Conservation (phyloP, 2,888 invertebrate species). For the Argyra leucocephala region DNA sequence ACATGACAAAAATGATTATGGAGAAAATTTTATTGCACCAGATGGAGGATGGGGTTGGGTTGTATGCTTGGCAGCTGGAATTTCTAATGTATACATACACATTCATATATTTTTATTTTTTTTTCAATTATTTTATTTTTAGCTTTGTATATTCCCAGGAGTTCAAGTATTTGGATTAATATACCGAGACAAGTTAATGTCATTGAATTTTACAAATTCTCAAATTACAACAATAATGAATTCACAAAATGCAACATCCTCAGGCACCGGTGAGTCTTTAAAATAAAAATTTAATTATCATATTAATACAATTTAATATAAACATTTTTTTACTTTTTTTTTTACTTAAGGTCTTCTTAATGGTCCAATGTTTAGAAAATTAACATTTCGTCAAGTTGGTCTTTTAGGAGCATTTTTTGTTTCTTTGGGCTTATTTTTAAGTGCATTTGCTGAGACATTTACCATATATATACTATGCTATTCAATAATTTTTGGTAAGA, state of each 20-base stretch:
- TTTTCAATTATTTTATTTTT: constrained; percentile 23
- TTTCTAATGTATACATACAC: constrained; percentile 52
- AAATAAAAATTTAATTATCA: too few relatives aligned
- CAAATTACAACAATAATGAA: constrained; percentile 64
- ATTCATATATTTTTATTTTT: not conserved
- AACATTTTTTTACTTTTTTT: not conserved
- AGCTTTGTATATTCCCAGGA: constrained; percentile 58
- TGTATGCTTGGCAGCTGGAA: constrained; percentile 58
- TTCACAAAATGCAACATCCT: constrained; percentile 57
- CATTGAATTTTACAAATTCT: constrained; percentile 53
- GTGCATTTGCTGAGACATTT: constrained; percentile 55
- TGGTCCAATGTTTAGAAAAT: constrained; percentile 60
- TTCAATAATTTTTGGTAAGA: constrained; percentile 58
- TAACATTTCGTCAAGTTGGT: constrained; percentile 59
- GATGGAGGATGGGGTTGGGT: constrained; percentile 71
- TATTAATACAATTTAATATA: not conserved
- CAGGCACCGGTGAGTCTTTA: constrained; percentile 51
- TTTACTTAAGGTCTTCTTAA: constrained; percentile 47
- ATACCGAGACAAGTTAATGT: constrained; percentile 53
- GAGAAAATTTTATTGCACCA: constrained; percentile 55
- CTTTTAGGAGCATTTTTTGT: constrained; percentile 51
- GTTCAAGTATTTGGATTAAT: constrained; percentile 64
- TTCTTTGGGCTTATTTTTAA: constrained; percentile 50
- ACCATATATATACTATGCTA: constrained; percentile 54
- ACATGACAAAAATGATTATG: constrained; percentile 38